Conservation (phyloP, 2,888 invertebrate species). For the Drymonia ruficornis region DNA sequence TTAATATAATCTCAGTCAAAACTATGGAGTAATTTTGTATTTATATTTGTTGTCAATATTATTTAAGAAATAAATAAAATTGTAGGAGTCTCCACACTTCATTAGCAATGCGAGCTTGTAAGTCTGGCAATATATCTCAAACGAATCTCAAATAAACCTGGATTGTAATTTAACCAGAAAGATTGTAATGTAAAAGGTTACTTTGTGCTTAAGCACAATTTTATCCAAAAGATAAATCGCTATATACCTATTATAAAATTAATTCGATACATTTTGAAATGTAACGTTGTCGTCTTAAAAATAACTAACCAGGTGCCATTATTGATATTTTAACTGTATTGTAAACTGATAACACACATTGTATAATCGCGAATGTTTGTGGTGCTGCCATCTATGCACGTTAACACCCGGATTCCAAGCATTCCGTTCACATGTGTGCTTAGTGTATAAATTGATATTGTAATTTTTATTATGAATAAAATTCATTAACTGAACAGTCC, state of each 20-base stretch:
- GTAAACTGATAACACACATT: conserved; percentile 14
- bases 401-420: background rate
- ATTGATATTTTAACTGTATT: conserved; percentile 51
- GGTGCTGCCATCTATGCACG: conserved; percentile 5
- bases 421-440: conserved; percentile 8
- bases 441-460: conserved; percentile 39
- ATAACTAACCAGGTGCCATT: conserved; percentile 71
- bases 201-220: too few relatives aligned
- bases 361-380: background rate
- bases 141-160: conserved; percentile 10
- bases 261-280: background rate
- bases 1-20: background rate
- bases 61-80: background rate
- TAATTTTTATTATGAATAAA: conserved; percentile 57
- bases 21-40: background rate
- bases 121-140: conserved; percentile 1
- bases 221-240: background rate
- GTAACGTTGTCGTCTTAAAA: background rate
- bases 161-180: background rate
- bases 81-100: background rate
- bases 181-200: too few relatives aligned
- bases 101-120: background rate
- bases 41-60: background rate
- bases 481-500: conserved; percentile 53
- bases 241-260: background rate